Conservation (phyloP, 2,888 invertebrate genomes). For the Agrilus cyanescens region DNA sequence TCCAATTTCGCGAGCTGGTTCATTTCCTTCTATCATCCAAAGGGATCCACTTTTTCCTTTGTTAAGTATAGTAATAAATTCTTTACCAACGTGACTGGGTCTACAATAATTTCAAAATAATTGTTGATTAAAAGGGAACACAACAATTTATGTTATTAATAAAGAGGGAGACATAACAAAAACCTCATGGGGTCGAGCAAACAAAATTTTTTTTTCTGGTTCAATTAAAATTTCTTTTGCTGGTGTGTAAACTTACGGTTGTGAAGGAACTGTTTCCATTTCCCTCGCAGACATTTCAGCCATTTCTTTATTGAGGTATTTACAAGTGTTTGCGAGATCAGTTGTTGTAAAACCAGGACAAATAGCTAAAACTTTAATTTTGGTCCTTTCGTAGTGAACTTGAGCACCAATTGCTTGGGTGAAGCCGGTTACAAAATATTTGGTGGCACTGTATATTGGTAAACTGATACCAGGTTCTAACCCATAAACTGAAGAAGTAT, state of each 20-base stretch:
- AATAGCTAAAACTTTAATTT: slow-evolving; percentile 31
- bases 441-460: slow-evolving; percentile 33
- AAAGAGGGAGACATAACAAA: too few species aligned
- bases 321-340: not conserved
- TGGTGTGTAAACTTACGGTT: too few species aligned
- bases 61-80: slow-evolving; percentile 29
- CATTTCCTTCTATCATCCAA: slow-evolving; percentile 40
- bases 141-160: too few species aligned
- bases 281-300: too few species aligned
- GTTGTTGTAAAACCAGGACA: slow-evolving; percentile 32
- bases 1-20: slow-evolving; percentile 32
- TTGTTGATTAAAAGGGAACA: too few species aligned
- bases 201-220: too few species aligned
- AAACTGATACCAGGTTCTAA: slow-evolving; percentile 22
- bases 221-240: too few species aligned
- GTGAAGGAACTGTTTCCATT: too few species aligned
- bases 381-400: slow-evolving; percentile 27
- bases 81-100: slow-evolving; percentile 24
- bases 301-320: not conserved
- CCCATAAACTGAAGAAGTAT: slow-evolving; percentile 37
- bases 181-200: too few species aligned
- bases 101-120: slow-evolving; percentile 2
- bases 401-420: slow-evolving; percentile 22
- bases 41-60: slow-evolving; percentile 40
- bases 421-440: slow-evolving; percentile 30